phyloP scores from a whole-genome alignment of 2,113 vertebrate species.

The Bungarus multicinctus region DNA sequence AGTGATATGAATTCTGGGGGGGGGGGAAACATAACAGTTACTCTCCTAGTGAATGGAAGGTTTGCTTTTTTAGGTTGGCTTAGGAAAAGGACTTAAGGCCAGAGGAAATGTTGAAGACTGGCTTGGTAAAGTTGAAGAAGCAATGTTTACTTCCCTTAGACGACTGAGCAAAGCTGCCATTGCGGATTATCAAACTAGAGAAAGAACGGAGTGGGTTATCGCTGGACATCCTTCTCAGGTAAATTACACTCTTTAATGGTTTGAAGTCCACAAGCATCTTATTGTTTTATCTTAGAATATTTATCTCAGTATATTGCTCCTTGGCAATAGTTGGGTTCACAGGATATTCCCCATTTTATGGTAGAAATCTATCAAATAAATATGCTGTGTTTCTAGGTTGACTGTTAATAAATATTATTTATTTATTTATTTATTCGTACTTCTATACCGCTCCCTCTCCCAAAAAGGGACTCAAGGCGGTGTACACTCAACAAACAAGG shows the following conservation, averaged over 20 bases:
- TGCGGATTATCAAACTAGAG: constrained; percentile 74
- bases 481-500: too few relatives aligned
- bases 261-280: neutral
- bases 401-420: neutral
- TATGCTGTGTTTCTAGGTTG: neutral
- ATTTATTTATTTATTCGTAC: too few relatives aligned
- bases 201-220: constrained; percentile 74
- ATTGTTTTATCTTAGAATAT: neutral
- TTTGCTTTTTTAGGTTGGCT: constrained; percentile 63
- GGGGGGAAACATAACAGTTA: neutral
- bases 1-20: neutral
- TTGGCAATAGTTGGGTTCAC: neutral
- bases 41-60: neutral
- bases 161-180: constrained; percentile 79
- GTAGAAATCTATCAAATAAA: neutral
- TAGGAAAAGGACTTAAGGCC: constrained; percentile 81
- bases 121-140: constrained; percentile 85
- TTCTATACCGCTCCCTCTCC: too few relatives aligned
- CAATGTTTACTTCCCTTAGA: constrained; percentile 77
- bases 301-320: neutral
- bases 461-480: too few relatives aligned
- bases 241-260: constrained; percentile 5
- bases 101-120: constrained; percentile 84
- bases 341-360: neutral
- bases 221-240: constrained; percentile 82